Base-by-base conservation (phyloP, 2,888 invertebrate species). In the Linnaemya vulpina region DNA sequence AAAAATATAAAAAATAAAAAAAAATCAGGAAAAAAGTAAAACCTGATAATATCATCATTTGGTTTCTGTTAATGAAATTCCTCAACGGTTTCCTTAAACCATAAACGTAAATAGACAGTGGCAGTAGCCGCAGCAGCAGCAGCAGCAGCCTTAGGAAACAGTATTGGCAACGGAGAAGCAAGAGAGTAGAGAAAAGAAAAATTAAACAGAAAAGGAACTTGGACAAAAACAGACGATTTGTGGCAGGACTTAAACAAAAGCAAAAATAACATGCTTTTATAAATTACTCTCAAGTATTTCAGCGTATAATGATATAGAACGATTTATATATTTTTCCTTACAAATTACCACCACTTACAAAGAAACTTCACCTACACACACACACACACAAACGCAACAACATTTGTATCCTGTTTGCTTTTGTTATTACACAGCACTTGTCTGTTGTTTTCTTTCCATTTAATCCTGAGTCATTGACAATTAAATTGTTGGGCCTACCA, bases 61-160 rank as follows among this genome's bases (percentile, higher is more conserved):
- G 70, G 51, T 70, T 74, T 38, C 60, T 78, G 78, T 78, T 85
- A 83, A 83, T 83, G 78, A 75, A 85, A 85, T 85, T 74, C 71
- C 71, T 62, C 25, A 81, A 76, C 49, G 76, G 62, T 40, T 74
- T 76, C 71, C 81, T 60, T 71, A 70, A 46, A 51, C 58, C 46
- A 58, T 58, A 65, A 75, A 53, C 49, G 38, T 25, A 55, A 43
- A 76, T 38, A 40, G 63, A 49, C 35, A 51, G 9, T 53, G 15
- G 35, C 1, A 20, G n/a, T n/a, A n/a, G 5, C 30, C 2, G 30
- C 22, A 51, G 9, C 43, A 11, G 38, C 1, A 20, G 13, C 11
- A 40, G 40, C 13, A 40, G 40, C 10, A 38, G 38, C 8, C 5
- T 40, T 13, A 30, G 38, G 22, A 17, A 22, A 15, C 15, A 65